Evolutionary conservation across 2,797 vertebrate species (phyloP), one percentile per base, ranked within the genome.

Genomic region (Alfaro cultratus): DNA sequence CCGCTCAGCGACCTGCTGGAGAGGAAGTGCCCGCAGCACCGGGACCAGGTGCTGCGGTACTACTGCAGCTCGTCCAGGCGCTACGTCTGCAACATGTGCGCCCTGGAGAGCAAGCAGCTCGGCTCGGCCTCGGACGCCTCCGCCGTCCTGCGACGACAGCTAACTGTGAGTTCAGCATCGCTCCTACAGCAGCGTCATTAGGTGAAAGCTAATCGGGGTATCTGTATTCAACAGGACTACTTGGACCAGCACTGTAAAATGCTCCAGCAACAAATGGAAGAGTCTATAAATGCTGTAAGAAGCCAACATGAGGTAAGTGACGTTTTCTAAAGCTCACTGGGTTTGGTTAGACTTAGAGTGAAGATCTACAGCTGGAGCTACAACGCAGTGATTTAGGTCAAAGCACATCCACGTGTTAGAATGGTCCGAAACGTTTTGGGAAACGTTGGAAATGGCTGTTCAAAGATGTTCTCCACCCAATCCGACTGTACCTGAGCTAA

Each of bases 71-170:
- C 80, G 0, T 92, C 93, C 39, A 74, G 87, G 4, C 82, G 86
- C 62, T 95, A 94, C 81, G 76, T 94, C 51, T 95, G 95, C 77
- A 94, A 86, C 73, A 3, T 93, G 60, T 95, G 94, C 6, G 74
- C 87, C 39, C 75, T 93, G 74, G 89, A 91, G 73, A 83, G 39
- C 76, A 93, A 88, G 67, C 83, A 85, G 71, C 76, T 68, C 16
- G 84, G 57, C 29, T 12, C 53, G 31, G 71, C 81, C 46, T 76
- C 82, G 0, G 89, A 92, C 15, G 45, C 87, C 29, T 87, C 80
- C 64, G 53, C 67, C 1, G 76, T 87, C 47, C 84, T 94, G 51
- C 57, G 85, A 29, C 81, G 86, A 73, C 86, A 91, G 45, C 83
- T 94, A 43, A 93, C 85, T 2, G 94, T 94, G 82, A 93, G 93